Evolutionary conservation across 2,888 invertebrate species (phyloP).

Genomic region (Caenorhabditis sinica): DNA sequence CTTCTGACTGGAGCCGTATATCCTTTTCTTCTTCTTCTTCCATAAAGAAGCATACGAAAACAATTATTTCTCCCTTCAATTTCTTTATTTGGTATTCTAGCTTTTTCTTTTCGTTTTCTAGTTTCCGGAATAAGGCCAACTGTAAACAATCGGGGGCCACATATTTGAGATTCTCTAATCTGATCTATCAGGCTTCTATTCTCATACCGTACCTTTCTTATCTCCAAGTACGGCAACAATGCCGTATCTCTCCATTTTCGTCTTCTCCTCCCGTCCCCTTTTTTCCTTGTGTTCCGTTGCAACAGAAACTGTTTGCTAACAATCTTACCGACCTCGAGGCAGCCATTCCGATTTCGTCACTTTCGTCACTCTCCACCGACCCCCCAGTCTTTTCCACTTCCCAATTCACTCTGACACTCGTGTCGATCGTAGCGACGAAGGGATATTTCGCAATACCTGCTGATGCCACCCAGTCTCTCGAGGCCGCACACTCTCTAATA

Average conservation of each 20-base stretch:
- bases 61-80: constrained; percentile 18
- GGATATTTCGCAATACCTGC: constrained; percentile 62
- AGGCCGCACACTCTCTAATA: not conserved
- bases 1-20: not conserved
- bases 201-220: not conserved
- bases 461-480: constrained; percentile 27
- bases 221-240: not conserved
- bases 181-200: not conserved
- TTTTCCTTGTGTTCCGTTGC: constrained; percentile 12
- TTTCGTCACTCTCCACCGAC: constrained; percentile 4
- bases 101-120: not conserved
- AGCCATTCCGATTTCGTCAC: constrained; percentile 43
- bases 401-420: constrained; percentile 1
- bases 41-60: constrained; percentile 16
- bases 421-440: constrained; percentile 21
- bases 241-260: not conserved
- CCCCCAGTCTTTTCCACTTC: not conserved
- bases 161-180: no score
- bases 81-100: not conserved
- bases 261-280: not conserved
- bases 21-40: not conserved
- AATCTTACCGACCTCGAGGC: constrained; percentile 34
- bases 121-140: not conserved
- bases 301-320: constrained; percentile 35
- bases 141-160: not conserved